These are phyloP conservation scores for Eurypyga helias DNA, from an alignment of 2,113 vertebrate species.

Conservation along the genomic window DNA sequence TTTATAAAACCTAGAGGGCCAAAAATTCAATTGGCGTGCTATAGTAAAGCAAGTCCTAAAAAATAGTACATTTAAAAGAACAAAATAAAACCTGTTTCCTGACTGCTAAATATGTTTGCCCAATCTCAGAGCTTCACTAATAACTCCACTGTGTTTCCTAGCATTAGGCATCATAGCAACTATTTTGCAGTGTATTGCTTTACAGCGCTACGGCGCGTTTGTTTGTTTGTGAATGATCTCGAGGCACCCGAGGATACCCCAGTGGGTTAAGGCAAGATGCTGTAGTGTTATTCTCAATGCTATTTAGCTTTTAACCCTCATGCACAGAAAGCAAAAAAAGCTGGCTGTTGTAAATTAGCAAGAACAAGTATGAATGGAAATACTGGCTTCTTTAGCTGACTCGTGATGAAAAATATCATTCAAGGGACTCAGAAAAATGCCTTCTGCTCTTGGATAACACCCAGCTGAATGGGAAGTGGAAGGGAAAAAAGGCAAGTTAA, in stretches of 20 bases:
- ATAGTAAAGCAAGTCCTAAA: not conserved
- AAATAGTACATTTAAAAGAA: not conserved
- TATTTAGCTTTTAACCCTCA: not conserved
- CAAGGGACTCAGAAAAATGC: not conserved
- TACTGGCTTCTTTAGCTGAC: not conserved
- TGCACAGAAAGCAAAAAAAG: slow-evolving; percentile 19
- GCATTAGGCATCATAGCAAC: not conserved
- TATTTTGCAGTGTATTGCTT: not conserved
- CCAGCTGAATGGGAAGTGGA: not conserved
- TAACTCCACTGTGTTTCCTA: not conserved
- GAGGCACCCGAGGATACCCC: not conserved
- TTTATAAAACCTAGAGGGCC: not conserved
- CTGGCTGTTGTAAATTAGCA: slow-evolving; percentile 35
- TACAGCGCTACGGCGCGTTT: not conserved
- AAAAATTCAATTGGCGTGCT: not conserved
- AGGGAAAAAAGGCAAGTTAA: not conserved
- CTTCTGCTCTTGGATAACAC: not conserved
- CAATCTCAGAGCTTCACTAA: not conserved
- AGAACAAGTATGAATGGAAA: slow-evolving; percentile 28
- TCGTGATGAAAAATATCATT: not conserved
- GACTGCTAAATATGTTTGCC: not conserved
- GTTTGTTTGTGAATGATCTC: not conserved
- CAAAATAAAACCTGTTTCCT: not conserved
- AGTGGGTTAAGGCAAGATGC: not conserved
- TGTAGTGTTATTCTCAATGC: not conserved